Evolutionary conservation across 2,888 invertebrate genomes (phyloP).

Genomic region (Achlya flavicornis): DNA sequence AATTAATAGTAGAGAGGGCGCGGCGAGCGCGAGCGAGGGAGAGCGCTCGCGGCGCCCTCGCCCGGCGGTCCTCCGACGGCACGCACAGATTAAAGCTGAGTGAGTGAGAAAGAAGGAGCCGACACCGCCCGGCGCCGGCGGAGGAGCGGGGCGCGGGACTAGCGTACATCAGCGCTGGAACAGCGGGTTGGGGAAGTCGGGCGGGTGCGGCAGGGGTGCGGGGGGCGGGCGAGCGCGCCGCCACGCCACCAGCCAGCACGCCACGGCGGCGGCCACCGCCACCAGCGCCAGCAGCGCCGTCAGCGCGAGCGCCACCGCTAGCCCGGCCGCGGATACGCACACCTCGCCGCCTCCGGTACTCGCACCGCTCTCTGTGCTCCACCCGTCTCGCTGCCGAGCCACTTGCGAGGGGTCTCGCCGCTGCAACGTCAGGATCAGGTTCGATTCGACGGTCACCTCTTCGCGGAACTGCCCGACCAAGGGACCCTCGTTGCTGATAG

Average conservation of each 20-base stretch:
- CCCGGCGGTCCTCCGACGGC: conserved; percentile 82
- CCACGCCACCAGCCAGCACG: conserved; percentile 98
- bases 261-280: conserved; percentile 96
- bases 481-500: conserved; percentile 72
- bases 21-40: conserved; percentile 73
- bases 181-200: conserved; percentile 97
- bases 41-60: conserved; percentile 75
- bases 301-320: conserved; percentile 95
- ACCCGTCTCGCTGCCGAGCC: conserved; percentile 91
- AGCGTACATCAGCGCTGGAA: conserved; percentile 84
- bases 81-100: conserved; percentile 72
- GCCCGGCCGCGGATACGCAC: conserved; percentile 96
- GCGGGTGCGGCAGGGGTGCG: conserved; percentile 96
- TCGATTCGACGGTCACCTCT: conserved; percentile 96
- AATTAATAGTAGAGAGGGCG: conserved; percentile 65
- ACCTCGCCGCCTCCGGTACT: conserved; percentile 88
- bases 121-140: conserved; percentile 82
- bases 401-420: conserved; percentile 90
- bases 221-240: conserved; percentile 93
- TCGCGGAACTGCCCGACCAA: conserved; percentile 93
- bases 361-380: conserved; percentile 78
- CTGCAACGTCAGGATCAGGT: conserved; percentile 95
- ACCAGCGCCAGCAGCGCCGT: conserved; percentile 96
- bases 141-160: conserved; percentile 78
- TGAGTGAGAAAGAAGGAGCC: conserved; percentile 74